A percentile compares a stretch with the other conserved stretches of the same genome.
Evolutionary conservation across 1,140 invertebrate species (phyloP).

Genomic region (Hylyphantes graminicola): DNA sequence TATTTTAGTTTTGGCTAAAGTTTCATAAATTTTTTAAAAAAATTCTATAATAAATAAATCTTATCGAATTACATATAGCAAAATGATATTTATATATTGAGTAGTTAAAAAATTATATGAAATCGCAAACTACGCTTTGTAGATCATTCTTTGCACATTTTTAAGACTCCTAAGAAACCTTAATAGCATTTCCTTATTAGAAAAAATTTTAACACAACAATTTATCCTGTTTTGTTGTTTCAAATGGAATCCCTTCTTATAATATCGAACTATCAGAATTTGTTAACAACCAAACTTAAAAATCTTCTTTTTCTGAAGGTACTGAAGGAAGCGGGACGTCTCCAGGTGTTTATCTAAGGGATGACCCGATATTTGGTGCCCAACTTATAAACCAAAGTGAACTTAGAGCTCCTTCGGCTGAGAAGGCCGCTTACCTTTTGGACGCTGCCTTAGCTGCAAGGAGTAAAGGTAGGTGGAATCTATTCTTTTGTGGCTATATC

Average conservation of each 20-base stretch:
- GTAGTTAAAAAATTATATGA: no score
- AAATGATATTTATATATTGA: no score
- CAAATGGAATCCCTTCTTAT: background rate
- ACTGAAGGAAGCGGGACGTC: slow-evolving; percentile 66
- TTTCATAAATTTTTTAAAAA: no score
- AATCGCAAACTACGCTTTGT: no score
- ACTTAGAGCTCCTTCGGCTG: slow-evolving; percentile 88
- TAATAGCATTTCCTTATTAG: no score
- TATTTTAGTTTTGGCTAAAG: no score
- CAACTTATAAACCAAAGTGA: slow-evolving; percentile 89
- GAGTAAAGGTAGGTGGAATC: slow-evolving; percentile 59
- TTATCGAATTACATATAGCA: no score
- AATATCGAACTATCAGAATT: background rate
- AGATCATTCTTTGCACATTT: no score
- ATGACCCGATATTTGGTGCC: slow-evolving; percentile 88
- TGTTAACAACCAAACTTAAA: background rate
- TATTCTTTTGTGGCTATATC: background rate
- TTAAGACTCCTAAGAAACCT: no score
- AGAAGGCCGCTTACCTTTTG: slow-evolving; percentile 91
- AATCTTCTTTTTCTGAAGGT: slow-evolving; percentile 62
- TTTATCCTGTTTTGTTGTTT: no score
- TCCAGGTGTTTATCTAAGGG: slow-evolving; percentile 87
- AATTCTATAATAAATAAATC: no score
- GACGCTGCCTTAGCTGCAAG: slow-evolving; percentile 87
- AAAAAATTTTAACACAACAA: no score